Percentiles rank a stretch among this genome's conserved stretches.
Conservation (phyloP, 2,888 invertebrate species). For the Mechanitis messenoides region DNA sequence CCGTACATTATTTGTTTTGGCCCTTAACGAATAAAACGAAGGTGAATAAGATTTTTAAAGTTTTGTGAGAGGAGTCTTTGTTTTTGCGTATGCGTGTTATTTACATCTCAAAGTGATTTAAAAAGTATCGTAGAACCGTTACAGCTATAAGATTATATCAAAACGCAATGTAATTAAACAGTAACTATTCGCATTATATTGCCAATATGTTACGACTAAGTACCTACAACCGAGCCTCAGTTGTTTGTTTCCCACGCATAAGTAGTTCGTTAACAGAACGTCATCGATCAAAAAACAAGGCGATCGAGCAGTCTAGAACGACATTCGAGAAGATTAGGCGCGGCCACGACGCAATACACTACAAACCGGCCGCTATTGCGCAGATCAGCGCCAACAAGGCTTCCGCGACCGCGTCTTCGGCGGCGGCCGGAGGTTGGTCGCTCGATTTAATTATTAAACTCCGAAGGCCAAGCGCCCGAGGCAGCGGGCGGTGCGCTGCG, state of each 20-base stretch:
- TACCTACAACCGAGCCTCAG: constrained; percentile 10
- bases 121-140: no score
- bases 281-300: constrained; percentile 49
- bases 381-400: constrained; percentile 73
- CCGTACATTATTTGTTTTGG: constrained; percentile 34
- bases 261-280: constrained; percentile 30
- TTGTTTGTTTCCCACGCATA: constrained; percentile 29
- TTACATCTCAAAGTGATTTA: no score
- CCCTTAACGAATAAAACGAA: constrained; percentile 11
- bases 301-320: constrained; percentile 48
- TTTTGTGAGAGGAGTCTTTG: background rate
- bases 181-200: constrained; percentile 14
- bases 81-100: background rate
- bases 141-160: background rate
- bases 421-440: constrained; percentile 47
- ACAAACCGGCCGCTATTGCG: constrained; percentile 72
- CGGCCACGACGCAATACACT: constrained; percentile 61
- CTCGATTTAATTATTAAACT: constrained; percentile 72
- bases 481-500: constrained; percentile 69
- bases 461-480: constrained; percentile 75
- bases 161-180: background rate
- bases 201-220: constrained; percentile 10
- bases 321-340: constrained; percentile 60
- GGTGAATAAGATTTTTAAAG: background rate
- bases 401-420: constrained; percentile 71